phyloP scores from a whole-genome alignment of 2,113 vertebrate genomes.

The Calypte anna region DNA sequence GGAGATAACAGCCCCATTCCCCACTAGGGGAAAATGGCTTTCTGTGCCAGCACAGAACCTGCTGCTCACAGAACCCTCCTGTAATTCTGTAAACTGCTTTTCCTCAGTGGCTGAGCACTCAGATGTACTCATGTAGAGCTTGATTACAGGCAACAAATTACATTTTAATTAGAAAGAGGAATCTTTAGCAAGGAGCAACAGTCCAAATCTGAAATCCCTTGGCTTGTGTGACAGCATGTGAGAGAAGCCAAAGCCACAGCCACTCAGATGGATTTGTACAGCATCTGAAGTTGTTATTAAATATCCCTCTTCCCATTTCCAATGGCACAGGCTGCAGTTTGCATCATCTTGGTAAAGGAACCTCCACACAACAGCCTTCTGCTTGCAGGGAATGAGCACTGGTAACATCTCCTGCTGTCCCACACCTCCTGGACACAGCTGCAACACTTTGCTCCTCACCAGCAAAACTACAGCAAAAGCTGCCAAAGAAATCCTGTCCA shows the following conservation, averaged over 20 bases:
- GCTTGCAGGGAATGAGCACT: rapidly evolving
- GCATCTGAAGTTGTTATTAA: background rate
- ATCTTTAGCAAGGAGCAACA: background rate
- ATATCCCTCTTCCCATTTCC: background rate
- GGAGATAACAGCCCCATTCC: background rate
- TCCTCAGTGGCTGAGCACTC: background rate
- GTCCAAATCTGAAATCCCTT: background rate
- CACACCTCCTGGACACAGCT: background rate
- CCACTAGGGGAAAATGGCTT: background rate
- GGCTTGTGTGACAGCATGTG: background rate
- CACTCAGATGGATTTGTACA: rapidly evolving
- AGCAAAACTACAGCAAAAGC: background rate
- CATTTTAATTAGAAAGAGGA: background rate
- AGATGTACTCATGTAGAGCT: background rate
- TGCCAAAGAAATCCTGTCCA: background rate
- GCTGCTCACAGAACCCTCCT: background rate
- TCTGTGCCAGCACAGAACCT: background rate
- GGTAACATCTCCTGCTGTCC: rapidly evolving
- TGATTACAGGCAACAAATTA: background rate
- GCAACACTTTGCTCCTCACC: rapidly evolving
- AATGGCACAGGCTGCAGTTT: background rate
- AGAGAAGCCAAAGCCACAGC: background rate
- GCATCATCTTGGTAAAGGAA: background rate
- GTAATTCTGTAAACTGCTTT: background rate
- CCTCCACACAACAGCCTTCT: background rate